Evolutionary conservation across 1,140 invertebrate genomes (phyloP), one percentile per base, ranked within the genome.

Genomic region (Euborellia annulipes): DNA sequence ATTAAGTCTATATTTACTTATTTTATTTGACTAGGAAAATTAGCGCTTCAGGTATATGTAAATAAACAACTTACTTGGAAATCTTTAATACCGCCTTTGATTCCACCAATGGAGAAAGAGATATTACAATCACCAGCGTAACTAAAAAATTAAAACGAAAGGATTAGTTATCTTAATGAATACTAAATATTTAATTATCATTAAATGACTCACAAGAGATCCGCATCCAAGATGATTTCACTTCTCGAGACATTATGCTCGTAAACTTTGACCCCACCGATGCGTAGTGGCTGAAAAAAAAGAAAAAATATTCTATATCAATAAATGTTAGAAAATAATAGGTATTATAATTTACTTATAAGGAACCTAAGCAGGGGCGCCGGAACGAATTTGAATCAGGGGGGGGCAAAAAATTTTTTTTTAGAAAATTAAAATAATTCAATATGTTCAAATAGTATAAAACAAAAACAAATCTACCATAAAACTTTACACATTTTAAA

Each of bases 51-150:
- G 40, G 42, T 23, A 22, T 3, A 8, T 14, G 18, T 13, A 19
- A 47, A 43, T 45, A 36, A 36, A 47, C n/a, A 17, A 55, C 20
- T 55, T 64, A 87, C 84, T 69, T 87, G 85, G 54, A 97, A 79
- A 65, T 96, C 89, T 67, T 88, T 88, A 47, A 95, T 90, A 40
- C 91, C 90, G 48, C 85, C 86, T 62, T 78, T 78, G 57, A 77
- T 58, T 42, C 84, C 83, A 52, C 81, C 79, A 40, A 93, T 62
- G 37, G 76, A 74, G 60, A 95, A 87, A 21, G 83, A 81, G 52
- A 96, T 85, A 64, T 94, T 85, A 62, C 88, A 92, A 62, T 97
- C 89, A 32, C 91, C 89, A 54, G 87, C 85, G 67, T 94, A 93
- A 55, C 85, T 89, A 59, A 51, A 73, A 69, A 52, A 52, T n/a